Base-by-base conservation (phyloP, 2,888 invertebrate genomes). In the Limnephilus marmoratus region DNA sequence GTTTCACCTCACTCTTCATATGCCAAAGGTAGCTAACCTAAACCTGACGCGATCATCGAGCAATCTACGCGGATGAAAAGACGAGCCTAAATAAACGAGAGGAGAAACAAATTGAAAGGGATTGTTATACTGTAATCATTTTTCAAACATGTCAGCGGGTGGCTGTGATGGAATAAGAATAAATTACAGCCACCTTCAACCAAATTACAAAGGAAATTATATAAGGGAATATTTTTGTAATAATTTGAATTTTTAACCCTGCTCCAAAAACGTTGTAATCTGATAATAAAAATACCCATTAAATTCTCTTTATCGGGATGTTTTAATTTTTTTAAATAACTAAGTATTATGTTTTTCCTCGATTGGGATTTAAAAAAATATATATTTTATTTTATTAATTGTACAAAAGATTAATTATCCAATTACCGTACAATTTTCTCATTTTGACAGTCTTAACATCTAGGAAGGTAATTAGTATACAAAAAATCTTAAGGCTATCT, bases 51-150 rank as follows among this genome's bases (percentile, higher is more conserved):
- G 37, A 85, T 41, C 85, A 85, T 85, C 85, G n/a, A n/a, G 37
- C 11, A 45, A 37, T 24, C 85, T 41, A 1, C 41, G 37, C 41
- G 85, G 45, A 85, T 41, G 85, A n/a, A 68, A 68, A 82, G 31
- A 3, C 31, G 31, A 18, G 34, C 82, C 12, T 31, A 31, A 53
- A 53, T 45, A 86, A 86, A 86, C 24, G 86, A 37, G 86, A 49
- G 29, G 29, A 49, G 86, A 86, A 41, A 45, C 45, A 45, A 45
- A 86, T 86, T 41, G 86, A 41, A 86, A 45, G 29, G 29, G 49
- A 86, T 86, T 86, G 29, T 83, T 83, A 37, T 37, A 83, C 83
- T 34, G 34, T 83, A 37, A 83, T 34, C 37, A 83, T 83, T 83
- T 83, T 83, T 83, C 34, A 31, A 37, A 34, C 31, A 41, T 83